Conservation (phyloP, 2,113 vertebrate species). For the Furnarius figulus region DNA sequence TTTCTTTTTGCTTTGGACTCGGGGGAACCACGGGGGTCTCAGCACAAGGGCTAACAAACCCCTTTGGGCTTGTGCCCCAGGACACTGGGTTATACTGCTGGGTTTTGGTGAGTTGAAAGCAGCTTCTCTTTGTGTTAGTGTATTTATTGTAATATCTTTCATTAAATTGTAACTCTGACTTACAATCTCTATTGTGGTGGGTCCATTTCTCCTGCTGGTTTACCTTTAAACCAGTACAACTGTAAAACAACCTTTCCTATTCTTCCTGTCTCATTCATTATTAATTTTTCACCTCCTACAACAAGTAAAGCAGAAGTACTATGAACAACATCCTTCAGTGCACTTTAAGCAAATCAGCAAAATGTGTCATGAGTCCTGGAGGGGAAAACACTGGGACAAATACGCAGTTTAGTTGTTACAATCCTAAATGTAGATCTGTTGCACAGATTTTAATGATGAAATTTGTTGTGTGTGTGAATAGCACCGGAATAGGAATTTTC, state of each 20-base stretch:
- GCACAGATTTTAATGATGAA: not conserved
- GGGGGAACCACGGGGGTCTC: too few species aligned
- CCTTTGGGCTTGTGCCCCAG: too few species aligned
- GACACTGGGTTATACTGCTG: too few species aligned
- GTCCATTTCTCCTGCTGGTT: too few species aligned
- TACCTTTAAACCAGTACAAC: too few species aligned
- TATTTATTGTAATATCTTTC: too few species aligned
- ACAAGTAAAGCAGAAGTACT: not conserved
- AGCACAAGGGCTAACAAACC: too few species aligned
- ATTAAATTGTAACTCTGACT: too few species aligned
- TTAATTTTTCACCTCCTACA: not conserved
- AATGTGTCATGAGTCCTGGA: not conserved
- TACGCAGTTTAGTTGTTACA: not conserved
- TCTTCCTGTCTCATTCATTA: not conserved
- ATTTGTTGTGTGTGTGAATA: not conserved
- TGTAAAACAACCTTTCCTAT: not conserved
- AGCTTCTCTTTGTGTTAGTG: too few species aligned
- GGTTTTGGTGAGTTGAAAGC: too few species aligned
- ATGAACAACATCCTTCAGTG: not conserved
- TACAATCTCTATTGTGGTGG: too few species aligned
- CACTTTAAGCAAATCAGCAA: not conserved
- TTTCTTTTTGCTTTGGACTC: too few species aligned
- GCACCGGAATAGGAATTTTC: not conserved
- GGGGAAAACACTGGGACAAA: not conserved
- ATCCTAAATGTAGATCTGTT: not conserved